phyloP scores from a whole-genome alignment of 2,888 invertebrate genomes.

The Drosophila hamatofila region DNA sequence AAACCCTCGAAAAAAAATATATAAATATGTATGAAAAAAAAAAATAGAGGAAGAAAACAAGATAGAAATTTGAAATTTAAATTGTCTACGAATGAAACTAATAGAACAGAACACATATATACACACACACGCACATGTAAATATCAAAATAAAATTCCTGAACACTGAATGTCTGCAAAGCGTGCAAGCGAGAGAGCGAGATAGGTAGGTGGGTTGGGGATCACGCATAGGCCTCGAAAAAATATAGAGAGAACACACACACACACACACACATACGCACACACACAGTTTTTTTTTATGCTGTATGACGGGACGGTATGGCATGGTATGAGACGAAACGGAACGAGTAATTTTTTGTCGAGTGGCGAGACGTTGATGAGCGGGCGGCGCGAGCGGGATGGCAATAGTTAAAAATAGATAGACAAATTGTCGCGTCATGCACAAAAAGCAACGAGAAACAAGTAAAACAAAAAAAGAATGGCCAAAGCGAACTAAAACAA shows the following conservation, averaged over 20 bases:
- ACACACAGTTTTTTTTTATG: constrained; percentile 30
- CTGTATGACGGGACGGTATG: constrained; percentile 36
- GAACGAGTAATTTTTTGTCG: constrained; percentile 51
- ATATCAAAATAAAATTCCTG: constrained; percentile 76
- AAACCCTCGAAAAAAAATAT: constrained; percentile 32
- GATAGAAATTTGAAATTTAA: constrained; percentile 59
- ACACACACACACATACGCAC: background rate
- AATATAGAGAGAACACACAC: constrained; percentile 20
- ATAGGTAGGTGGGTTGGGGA: constrained; percentile 5
- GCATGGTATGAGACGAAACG: constrained; percentile 37
- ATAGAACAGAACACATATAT: constrained; percentile 30
- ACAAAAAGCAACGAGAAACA: constrained; percentile 47
- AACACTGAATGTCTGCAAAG: constrained; percentile 67
- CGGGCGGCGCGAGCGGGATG: constrained; percentile 38
- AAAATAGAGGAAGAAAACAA: constrained; percentile 27
- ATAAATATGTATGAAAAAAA: constrained; percentile 4
- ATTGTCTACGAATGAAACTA: constrained; percentile 58
- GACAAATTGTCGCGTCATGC: constrained; percentile 82
- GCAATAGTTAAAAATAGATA: constrained; percentile 76
- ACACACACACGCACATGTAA: constrained; percentile 25
- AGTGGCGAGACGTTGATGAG: constrained; percentile 4
- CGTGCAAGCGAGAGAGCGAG: constrained; percentile 13
- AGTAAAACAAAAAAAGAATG: constrained; percentile 27
- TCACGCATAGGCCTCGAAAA: constrained; percentile 69
- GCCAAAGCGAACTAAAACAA: constrained; percentile 35